Conservation (phyloP, 1,140 invertebrate species). For the Panulirus ornatus region DNA sequence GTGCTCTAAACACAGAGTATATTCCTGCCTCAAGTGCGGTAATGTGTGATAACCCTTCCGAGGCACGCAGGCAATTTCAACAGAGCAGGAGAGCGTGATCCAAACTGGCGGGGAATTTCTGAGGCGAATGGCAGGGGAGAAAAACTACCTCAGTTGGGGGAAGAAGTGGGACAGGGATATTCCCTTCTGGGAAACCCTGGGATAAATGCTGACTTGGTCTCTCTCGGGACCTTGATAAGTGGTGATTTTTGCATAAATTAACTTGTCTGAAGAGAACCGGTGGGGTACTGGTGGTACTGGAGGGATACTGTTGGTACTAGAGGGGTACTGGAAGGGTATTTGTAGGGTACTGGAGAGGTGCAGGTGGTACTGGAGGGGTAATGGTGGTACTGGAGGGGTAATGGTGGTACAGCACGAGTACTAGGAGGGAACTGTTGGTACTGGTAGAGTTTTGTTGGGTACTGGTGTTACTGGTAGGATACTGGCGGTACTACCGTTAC, state of each 20-base stretch:
- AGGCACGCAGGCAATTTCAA: slow-evolving; percentile 56
- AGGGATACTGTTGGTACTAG: too few species aligned
- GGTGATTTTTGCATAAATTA: background rate
- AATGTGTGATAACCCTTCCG: background rate
- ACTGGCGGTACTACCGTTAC: too few species aligned
- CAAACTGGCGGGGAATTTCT: slow-evolving; percentile 13
- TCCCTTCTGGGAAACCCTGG: background rate
- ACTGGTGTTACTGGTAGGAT: too few species aligned
- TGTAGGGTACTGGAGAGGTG: too few species aligned
- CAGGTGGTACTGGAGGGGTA: too few species aligned
- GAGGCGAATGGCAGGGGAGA: background rate
- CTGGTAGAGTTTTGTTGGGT: too few species aligned
- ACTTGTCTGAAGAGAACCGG: too few species aligned
- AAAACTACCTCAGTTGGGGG: background rate
- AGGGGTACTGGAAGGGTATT: too few species aligned
- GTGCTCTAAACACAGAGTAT: background rate
- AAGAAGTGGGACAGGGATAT: background rate
- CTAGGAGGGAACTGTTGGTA: too few species aligned
- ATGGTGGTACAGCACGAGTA: too few species aligned
- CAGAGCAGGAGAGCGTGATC: slow-evolving; percentile 57
- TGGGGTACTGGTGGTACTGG: too few species aligned
- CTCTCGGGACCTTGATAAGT: background rate
- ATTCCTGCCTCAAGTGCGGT: background rate
- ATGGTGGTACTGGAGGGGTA: too few species aligned
- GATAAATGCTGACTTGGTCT: background rate